Base-by-base conservation (phyloP, 2,797 vertebrate species). In the Acrossocheilus wenchowensis region DNA sequence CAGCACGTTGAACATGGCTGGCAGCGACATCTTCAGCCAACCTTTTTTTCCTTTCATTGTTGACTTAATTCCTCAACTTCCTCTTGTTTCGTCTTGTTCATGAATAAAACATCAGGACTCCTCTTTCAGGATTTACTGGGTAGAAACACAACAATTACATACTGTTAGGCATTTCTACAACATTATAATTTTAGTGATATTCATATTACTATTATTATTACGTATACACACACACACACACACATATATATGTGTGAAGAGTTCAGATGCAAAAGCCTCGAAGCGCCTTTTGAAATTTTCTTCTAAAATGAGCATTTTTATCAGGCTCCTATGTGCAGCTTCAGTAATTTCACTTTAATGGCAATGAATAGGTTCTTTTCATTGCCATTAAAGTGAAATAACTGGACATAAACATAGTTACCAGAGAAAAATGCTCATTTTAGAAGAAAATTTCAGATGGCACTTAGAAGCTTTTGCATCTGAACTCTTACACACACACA, bases 1-100 rank as follows among this genome's bases (percentile, higher is more conserved):
- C 48, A 26, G 72, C 54, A 81, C 45, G 14, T 83, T 83, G 45
- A 43, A 80, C 80, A 64, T 87, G 6, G 3, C 52, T 26, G 30
- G 1, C 14, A 41, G 57, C 50, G 43, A 82, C 21, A 52, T 11
- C 1, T 5, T 68, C 36, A 73, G 30, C 8, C 50, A 10, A 19
- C 10, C 12, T 9, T 81, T 50, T 19, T 72, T 9, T 23, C 2
- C 52, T n/a, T 17, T 21, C 2, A 62, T 12, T 0, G 3, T 0
- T 2, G 8, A 8, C 23, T 19, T 74, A 30, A 17, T 68, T 69
- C 34, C 1, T 78, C 23, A 48, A 62, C 68, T 62, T 72, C 41
- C 36, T 52, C 34, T 2, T 66, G 81, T 74, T 83, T 34, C 52
- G 19, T 17, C 50, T 68, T 45, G n/a, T 3, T 80, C 54, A 81